phyloP scores from a whole-genome alignment of 2,797 vertebrate species.

The Anniella stebbinsi region DNA sequence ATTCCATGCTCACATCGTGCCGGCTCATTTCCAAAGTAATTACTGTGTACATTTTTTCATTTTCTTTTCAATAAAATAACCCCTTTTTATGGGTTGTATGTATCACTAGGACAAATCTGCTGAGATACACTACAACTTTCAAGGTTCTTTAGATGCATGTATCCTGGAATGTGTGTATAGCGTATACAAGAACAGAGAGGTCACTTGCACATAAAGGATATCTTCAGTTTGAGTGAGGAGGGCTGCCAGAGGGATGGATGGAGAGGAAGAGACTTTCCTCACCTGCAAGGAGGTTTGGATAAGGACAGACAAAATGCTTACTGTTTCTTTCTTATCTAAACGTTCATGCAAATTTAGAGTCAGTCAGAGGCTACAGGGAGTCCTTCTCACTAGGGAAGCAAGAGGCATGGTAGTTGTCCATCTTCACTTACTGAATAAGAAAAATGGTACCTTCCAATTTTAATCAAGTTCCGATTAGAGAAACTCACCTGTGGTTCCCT shows the following conservation, averaged over 20 bases:
- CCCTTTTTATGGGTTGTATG: no score
- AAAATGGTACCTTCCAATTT: background rate
- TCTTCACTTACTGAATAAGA: background rate
- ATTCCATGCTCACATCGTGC: no score
- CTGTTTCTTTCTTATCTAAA: background rate
- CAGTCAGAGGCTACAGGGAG: background rate
- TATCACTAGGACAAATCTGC: no score
- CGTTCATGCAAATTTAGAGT: background rate
- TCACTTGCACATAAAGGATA: no score
- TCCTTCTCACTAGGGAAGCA: background rate
- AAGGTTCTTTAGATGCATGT: no score
- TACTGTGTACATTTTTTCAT: no score
- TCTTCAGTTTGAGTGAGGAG: background rate
- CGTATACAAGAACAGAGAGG: background rate
- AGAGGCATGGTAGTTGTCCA: background rate
- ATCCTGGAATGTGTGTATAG: no score
- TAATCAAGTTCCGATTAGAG: background rate
- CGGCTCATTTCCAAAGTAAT: no score
- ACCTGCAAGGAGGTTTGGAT: background rate
- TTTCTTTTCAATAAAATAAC: no score
- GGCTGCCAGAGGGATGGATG: background rate
- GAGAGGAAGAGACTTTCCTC: background rate
- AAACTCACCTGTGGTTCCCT: conserved; percentile 92
- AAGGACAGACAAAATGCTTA: background rate
- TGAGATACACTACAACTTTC: no score